These are phyloP conservation scores for Eupithecia centaureata DNA, from an alignment of 2,888 invertebrate genomes.

Conservation along the genomic window DNA sequence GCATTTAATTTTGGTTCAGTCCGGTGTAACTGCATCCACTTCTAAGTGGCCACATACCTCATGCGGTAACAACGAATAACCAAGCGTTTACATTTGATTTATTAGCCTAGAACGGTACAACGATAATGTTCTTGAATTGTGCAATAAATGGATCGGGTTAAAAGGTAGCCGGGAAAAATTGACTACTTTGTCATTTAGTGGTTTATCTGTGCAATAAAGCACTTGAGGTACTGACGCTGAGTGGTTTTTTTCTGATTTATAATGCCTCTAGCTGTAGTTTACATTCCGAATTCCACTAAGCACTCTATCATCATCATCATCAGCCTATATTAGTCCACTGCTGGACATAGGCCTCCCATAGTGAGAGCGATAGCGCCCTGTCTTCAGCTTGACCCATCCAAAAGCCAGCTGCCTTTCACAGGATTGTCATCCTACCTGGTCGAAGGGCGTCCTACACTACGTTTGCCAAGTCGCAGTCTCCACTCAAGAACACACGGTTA, in stretches of 20 bases:
- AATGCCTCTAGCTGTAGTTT: background rate
- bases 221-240: background rate
- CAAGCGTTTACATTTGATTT: slow-evolving; percentile 75
- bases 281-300: background rate
- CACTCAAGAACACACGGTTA: no score
- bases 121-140: slow-evolving; percentile 42
- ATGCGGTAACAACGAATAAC: slow-evolving; percentile 62
- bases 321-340: no score
- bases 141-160: slow-evolving; percentile 38
- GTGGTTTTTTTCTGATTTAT: slow-evolving; percentile 4
- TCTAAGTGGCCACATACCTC: slow-evolving; percentile 64
- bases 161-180: slow-evolving; percentile 33
- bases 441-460: no score
- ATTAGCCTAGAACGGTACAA: slow-evolving; percentile 54
- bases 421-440: no score
- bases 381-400: no score
- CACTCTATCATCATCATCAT: no score
- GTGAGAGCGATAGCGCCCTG: no score
- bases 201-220: slow-evolving; percentile 2
- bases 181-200: slow-evolving; percentile 31
- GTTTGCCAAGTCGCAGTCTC: no score
- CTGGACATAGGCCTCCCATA: no score
- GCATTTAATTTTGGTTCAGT: slow-evolving; percentile 27
- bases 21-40: slow-evolving; percentile 53
- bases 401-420: no score